These are phyloP conservation scores for Himalopsyche anomala DNA, from an alignment of 2,888 invertebrate species.

Conservation along the genomic window DNA sequence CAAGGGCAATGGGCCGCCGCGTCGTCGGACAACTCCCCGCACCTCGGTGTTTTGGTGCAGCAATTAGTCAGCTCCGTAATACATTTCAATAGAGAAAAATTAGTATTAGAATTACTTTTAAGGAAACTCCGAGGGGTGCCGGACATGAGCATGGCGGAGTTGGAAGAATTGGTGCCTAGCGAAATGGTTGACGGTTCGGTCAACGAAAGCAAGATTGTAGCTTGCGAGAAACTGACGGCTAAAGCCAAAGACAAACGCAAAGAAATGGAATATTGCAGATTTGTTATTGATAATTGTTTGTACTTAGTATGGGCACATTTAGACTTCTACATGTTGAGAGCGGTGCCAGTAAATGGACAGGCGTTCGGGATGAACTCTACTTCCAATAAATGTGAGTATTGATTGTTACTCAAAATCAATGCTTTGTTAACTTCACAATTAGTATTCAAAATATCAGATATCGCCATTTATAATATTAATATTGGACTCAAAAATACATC, in stretches of 20 bases:
- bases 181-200: slow-evolving; percentile 66
- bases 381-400: slow-evolving; percentile 60
- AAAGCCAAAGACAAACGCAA: slow-evolving; percentile 77
- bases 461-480: no score
- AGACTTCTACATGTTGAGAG: slow-evolving; percentile 82
- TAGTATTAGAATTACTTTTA: slow-evolving; percentile 73
- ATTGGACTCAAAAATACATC: no score
- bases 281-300: slow-evolving; percentile 83
- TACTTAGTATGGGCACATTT: slow-evolving; percentile 88
- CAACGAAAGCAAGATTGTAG: slow-evolving; percentile 66
- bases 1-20: slow-evolving; percentile 66
- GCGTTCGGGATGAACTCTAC: slow-evolving; percentile 60
- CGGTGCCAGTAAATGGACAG: slow-evolving; percentile 72
- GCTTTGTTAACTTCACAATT: not conserved
- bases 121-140: slow-evolving; percentile 74
- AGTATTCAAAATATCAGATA: no score
- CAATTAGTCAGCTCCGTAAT: slow-evolving; percentile 75
- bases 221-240: slow-evolving; percentile 72
- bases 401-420: not conserved
- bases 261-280: slow-evolving; percentile 79
- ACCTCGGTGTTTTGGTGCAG: slow-evolving; percentile 63
- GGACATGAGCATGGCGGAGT: slow-evolving; percentile 77
- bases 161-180: slow-evolving; percentile 75
- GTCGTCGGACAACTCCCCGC: slow-evolving; percentile 65
- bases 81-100: slow-evolving; percentile 75